Conservation (phyloP, 2,888 invertebrate species). For the Automeris io region DNA sequence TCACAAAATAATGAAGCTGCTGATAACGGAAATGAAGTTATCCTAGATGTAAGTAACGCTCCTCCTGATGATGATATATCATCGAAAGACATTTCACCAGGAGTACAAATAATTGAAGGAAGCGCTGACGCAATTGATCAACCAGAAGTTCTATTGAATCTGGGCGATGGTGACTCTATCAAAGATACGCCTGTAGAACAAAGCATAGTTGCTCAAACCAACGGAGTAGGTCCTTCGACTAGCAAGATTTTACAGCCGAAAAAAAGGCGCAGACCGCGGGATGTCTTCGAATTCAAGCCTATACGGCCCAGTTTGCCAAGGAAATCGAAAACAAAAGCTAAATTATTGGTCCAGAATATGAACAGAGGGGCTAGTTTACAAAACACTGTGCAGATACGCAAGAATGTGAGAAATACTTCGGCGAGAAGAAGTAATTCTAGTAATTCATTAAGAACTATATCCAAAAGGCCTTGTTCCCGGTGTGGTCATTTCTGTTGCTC, state of each 20-base stretch:
- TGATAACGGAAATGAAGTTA: not conserved
- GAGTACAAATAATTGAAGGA: too few species aligned
- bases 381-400: not conserved
- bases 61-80: too few species aligned
- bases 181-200: not conserved
- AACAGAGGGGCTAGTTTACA: constrained; percentile 13
- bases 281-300: constrained; percentile 11
- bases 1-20: constrained; percentile 1
- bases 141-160: not conserved
- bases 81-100: too few species aligned
- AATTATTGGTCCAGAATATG: constrained; percentile 21
- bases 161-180: not conserved
- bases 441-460: constrained; percentile 1
- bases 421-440: not conserved
- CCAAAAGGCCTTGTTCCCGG: constrained; percentile 10
- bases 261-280: not conserved
- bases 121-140: not conserved
- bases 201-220: not conserved
- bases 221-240: not conserved
- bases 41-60: too few species aligned
- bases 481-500: constrained; percentile 13
- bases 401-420: not conserved
- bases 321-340: constrained; percentile 29
- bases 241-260: constrained; percentile 1
- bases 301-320: constrained; percentile 27